Conservation (phyloP, 2,113 vertebrate genomes). For the Scophthalmus maximus region DNA sequence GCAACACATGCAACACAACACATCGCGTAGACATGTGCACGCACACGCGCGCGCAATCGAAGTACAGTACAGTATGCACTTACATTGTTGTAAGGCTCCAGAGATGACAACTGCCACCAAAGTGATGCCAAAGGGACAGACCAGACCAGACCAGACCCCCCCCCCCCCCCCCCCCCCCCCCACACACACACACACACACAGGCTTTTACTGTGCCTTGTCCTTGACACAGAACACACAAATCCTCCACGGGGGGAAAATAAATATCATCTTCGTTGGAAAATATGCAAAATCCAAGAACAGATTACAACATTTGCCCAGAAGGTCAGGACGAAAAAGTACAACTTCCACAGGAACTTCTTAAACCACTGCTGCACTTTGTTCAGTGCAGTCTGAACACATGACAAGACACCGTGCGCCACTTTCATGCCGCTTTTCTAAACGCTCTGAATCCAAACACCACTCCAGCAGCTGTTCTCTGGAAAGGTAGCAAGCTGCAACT, state of each 20-base stretch:
- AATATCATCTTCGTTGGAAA: neutral
- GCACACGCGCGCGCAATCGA: conserved; percentile 3
- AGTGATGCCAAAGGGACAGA: neutral
- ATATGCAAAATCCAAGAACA: neutral
- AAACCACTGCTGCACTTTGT: too few relatives aligned
- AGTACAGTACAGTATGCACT: conserved; percentile 11
- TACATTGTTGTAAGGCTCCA: neutral
- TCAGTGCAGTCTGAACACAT: too few relatives aligned
- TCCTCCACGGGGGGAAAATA: neutral
- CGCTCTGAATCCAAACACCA: neutral
- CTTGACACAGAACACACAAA: conserved; percentile 12
- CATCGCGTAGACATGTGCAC: neutral
- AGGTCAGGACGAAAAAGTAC: neutral
- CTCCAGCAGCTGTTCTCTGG: neutral
- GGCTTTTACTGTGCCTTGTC: neutral
- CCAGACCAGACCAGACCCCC: neutral
- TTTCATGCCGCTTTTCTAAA: too few relatives aligned
- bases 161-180: neutral
- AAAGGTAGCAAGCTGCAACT: neutral
- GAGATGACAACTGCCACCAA: conserved; percentile 21
- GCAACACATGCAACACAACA: conserved; percentile 5
- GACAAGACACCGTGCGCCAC: too few relatives aligned
- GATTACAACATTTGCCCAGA: neutral
- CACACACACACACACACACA: conserved; percentile 1
- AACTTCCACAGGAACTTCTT: too few relatives aligned